Evolutionary conservation across 2,797 vertebrate species (phyloP), one percentile per base, ranked within the genome.

Genomic region (Taeniopygia guttata): DNA sequence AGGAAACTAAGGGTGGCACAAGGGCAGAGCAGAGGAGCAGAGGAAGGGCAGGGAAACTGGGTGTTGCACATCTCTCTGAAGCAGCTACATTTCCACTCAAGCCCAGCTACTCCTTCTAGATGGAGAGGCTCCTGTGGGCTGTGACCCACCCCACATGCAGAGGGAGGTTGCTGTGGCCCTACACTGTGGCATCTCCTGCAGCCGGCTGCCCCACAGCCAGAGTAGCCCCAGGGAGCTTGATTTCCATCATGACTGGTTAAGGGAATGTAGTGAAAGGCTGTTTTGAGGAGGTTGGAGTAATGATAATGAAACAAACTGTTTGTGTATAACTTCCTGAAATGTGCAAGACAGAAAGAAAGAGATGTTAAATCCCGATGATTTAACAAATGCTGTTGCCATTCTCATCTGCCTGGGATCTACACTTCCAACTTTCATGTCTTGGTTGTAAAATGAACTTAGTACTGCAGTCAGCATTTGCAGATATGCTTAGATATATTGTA

Each of bases 71-170:
- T 29, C 7, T 19, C 34, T 11, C 26, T 0, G 0, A 51, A 46
- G 18, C 29, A 75, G 16, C 16, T 42, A 5, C 17, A 8, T 72
- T 64, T 72, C 38, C 17, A 45, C 9, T 36, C 45, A 49, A 54
- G 23, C 18, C 32, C 56, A 26, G 12, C 6, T 10, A 16, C 7
- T 9, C 21, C 22, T 36, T 1, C 4, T 7, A 46, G 40, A 4
- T 0, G 1, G 34, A 60, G 46, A 32, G 15, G 23, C 23, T 75
- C n/a, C 45, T 17, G 13, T 9, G 59, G 18, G 13, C 32, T 64
- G 4, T 0, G 1, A 46, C 5, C 14, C 4, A 2, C 25, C 4
- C 8, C 34, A 14, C 0, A 0, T 9, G n/a, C 29, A 46, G 26
- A 58, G 15, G 13, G 38, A 87, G 7, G 4, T 8, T 67, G 29